These are phyloP conservation scores for Ecliptopera silaceata DNA, from an alignment of 2,888 invertebrate genomes.

Conservation along the genomic window DNA sequence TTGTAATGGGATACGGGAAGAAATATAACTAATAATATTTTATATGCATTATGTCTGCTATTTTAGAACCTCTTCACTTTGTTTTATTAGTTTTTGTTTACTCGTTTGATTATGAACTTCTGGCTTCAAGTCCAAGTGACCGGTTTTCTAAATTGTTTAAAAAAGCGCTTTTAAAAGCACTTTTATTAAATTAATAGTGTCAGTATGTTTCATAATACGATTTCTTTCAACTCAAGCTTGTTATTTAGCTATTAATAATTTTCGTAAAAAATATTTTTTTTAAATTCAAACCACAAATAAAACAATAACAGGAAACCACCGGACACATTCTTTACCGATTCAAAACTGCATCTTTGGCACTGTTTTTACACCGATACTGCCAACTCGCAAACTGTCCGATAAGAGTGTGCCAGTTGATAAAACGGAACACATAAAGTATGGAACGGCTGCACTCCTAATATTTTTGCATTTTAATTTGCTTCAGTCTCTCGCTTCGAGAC, in stretches of 20 bases:
- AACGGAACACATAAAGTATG: constrained; percentile 47
- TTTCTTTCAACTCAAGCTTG: too few species aligned
- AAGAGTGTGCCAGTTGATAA: constrained; percentile 53
- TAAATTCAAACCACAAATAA: not conserved
- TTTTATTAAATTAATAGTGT: too few species aligned
- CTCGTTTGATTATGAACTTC: too few species aligned
- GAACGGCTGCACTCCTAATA: constrained; percentile 46
- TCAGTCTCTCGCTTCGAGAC: constrained; percentile 37
- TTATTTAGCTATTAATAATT: too few species aligned
- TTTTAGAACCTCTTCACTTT: too few species aligned
- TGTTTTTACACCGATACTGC: constrained; percentile 41
- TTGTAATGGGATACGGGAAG: not conserved
- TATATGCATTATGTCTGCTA: too few species aligned
- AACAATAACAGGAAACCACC: constrained; percentile 17
- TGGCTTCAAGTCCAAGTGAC: too few species aligned
- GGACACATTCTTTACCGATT: constrained; percentile 18
- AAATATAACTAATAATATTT: constrained; percentile 2
- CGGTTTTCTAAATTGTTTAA: too few species aligned
- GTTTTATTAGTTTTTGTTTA: too few species aligned
- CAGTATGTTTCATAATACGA: too few species aligned
- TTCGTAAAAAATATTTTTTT: not conserved
- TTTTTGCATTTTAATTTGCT: constrained; percentile 57
- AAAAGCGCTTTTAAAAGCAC: too few species aligned
- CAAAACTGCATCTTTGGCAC: constrained; percentile 41
- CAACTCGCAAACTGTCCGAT: constrained; percentile 48